Percentiles rank a stretch among this genome's conserved stretches.
phyloP scores from a whole-genome alignment of 2,797 vertebrate species.

The Ficedula albicollis region DNA sequence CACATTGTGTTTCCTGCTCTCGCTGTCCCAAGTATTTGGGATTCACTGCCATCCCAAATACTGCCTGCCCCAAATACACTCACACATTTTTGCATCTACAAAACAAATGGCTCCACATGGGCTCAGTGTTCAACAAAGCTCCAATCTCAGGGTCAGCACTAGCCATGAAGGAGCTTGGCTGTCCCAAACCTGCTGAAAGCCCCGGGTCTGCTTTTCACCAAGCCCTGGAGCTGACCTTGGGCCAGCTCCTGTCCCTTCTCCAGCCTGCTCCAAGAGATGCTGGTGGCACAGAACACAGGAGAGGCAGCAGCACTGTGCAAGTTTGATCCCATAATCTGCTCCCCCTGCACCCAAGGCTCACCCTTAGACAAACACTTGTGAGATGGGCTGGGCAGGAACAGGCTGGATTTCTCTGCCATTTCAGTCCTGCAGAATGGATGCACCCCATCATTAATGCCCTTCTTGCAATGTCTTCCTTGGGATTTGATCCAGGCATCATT shows the following conservation, averaged over 20 bases:
- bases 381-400: background rate
- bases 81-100: background rate
- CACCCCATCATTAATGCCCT: background rate
- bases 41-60: background rate
- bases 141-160: accelerated
- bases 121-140: background rate
- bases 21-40: too few relatives aligned
- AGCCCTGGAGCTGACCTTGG: background rate
- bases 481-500: background rate
- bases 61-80: accelerated
- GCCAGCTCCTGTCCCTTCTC: background rate
- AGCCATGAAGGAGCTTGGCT: background rate
- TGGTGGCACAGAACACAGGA: background rate
- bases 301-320: background rate
- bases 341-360: background rate
- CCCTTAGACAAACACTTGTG: accelerated
- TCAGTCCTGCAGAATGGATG: background rate
- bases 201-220: background rate
- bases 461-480: background rate
- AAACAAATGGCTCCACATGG: background rate
- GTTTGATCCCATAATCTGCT: background rate
- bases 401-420: background rate
- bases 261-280: background rate
- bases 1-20: background rate
- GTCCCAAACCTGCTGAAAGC: background rate